phyloP scores from a whole-genome alignment of 1,140 invertebrate species.

The Musca domestica region DNA sequence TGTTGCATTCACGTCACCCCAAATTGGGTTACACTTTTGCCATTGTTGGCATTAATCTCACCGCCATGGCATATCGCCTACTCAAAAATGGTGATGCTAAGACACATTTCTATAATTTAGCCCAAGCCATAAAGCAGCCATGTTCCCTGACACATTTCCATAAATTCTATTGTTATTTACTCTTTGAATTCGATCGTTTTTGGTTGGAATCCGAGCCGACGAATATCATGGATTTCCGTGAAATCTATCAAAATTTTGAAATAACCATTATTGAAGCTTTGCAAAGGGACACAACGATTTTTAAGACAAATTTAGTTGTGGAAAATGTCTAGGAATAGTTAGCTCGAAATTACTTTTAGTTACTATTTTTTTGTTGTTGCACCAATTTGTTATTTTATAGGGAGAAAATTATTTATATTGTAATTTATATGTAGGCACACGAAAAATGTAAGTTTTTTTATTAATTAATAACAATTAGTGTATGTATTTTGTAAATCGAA shows the following conservation, averaged over 20 bases:
- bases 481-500: neutral
- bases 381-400: too few relatives aligned
- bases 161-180: constrained; percentile 90
- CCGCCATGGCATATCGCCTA: constrained; percentile 81
- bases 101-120: constrained; percentile 88
- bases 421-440: neutral
- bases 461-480: neutral
- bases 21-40: constrained; percentile 84
- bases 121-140: constrained; percentile 57
- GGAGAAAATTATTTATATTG: too few relatives aligned
- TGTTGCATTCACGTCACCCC: constrained; percentile 88
- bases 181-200: constrained; percentile 90
- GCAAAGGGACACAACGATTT: constrained; percentile 43
- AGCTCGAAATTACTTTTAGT: neutral
- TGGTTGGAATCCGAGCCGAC: constrained; percentile 88
- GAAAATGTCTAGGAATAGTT: constrained; percentile 41
- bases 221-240: constrained; percentile 93
- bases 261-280: constrained; percentile 43
- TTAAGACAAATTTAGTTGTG: constrained; percentile 49
- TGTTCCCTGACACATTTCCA: constrained; percentile 80
- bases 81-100: constrained; percentile 80
- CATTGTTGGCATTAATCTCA: constrained; percentile 92
- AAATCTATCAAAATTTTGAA: constrained; percentile 82
- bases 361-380: neutral
- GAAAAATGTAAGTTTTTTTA: constrained; percentile 7